These are phyloP conservation scores for Chloroceryle aenea DNA, from an alignment of 2,113 vertebrate species.

Conservation along the genomic window DNA sequence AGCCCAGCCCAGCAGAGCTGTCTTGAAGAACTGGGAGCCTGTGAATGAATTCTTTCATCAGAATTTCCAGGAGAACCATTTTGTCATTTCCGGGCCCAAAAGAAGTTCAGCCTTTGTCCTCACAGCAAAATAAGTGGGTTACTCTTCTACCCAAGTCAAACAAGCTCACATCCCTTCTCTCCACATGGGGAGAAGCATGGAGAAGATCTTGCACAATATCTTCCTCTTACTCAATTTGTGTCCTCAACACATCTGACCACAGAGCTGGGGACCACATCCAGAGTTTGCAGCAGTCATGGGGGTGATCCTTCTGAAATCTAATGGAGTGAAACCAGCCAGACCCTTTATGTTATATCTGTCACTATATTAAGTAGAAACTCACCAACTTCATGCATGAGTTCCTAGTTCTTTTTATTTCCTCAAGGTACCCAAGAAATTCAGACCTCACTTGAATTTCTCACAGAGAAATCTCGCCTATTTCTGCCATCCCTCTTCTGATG, in stretches of 20 bases:
- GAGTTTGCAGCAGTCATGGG: neutral
- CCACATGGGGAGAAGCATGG: neutral
- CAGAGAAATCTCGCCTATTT: neutral
- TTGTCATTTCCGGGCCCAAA: slow-evolving; percentile 11
- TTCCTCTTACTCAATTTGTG: slow-evolving; percentile 24
- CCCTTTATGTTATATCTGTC: neutral
- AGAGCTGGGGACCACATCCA: slow-evolving; percentile 14
- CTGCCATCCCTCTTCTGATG: neutral
- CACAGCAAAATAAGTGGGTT: neutral
- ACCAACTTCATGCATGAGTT: neutral
- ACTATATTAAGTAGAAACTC: neutral
- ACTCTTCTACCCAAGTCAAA: slow-evolving; percentile 23
- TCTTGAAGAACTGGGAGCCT: neutral
- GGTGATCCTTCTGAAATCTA: neutral
- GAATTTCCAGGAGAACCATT: slow-evolving; percentile 15
- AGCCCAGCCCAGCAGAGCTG: neutral
- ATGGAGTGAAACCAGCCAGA: neutral
- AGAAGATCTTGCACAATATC: slow-evolving; percentile 44
- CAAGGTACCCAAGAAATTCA: neutral
- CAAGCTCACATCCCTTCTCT: slow-evolving; percentile 26
- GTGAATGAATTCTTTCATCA: slow-evolving; percentile 54
- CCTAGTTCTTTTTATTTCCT: neutral
- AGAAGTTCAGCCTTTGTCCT: slow-evolving; percentile 4
- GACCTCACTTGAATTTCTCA: neutral
- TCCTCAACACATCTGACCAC: slow-evolving; percentile 15